Evolutionary conservation across 2,888 invertebrate genomes (phyloP).

Genomic region (Watsonalla binaria): DNA sequence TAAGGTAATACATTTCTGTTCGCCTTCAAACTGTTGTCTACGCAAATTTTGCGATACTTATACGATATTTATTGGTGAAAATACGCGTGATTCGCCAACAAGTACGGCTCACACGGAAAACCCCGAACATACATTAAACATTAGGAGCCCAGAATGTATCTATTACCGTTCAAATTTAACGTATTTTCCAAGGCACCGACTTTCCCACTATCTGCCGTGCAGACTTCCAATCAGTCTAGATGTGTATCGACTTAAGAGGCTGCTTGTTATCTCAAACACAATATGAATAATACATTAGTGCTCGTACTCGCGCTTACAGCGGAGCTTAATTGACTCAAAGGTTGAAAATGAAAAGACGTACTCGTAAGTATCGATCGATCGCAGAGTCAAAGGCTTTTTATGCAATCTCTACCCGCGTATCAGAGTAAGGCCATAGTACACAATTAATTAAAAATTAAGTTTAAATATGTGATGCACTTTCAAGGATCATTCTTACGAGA

Average conservation of each 20-base stretch:
- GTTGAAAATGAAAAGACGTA: slow-evolving; percentile 67
- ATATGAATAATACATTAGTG: slow-evolving; percentile 77
- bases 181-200: slow-evolving; percentile 39
- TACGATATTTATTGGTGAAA: too few relatives aligned
- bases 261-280: slow-evolving; percentile 77
- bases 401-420: slow-evolving; percentile 34
- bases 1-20: too few relatives aligned
- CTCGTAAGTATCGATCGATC: slow-evolving; percentile 24
- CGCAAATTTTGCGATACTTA: too few relatives aligned
- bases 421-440: slow-evolving; percentile 29
- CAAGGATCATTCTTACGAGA: too few relatives aligned
- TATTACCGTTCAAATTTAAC: slow-evolving; percentile 50
- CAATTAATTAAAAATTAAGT: slow-evolving; percentile 13
- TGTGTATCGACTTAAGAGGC: slow-evolving; percentile 72
- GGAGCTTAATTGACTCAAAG: slow-evolving; percentile 75
- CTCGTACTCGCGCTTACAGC: slow-evolving; percentile 64
- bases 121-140: not conserved
- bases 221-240: slow-evolving; percentile 69
- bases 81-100: too few relatives aligned
- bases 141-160: slow-evolving; percentile 12
- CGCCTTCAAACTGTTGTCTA: too few relatives aligned
- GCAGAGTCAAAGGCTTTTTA: slow-evolving; percentile 42
- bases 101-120: not conserved
- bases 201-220: slow-evolving; percentile 43
- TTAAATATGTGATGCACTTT: not conserved